Evolutionary conservation across 2,797 vertebrate genomes (phyloP).

Genomic region (Eulemur albifrons): DNA sequence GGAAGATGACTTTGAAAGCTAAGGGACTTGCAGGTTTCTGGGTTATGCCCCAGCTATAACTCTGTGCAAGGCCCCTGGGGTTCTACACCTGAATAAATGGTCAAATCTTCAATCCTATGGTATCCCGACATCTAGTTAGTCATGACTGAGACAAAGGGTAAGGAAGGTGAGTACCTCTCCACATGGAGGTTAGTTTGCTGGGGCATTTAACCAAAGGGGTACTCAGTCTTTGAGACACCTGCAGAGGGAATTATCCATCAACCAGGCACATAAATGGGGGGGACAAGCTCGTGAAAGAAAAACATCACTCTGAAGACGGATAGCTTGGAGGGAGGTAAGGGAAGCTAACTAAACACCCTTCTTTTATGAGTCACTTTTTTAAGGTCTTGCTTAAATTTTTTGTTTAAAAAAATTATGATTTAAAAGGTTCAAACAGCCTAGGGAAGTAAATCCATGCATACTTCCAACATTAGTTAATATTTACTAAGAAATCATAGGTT

Average conservation of each 20-base stretch:
- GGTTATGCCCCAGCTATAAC: background rate
- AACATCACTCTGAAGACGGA: slow-evolving; percentile 26
- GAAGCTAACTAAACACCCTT: slow-evolving; percentile 39
- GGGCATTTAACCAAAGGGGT: background rate
- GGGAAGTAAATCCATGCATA: slow-evolving; percentile 61
- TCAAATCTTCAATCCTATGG: background rate
- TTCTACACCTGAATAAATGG: background rate
- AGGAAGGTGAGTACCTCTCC: background rate
- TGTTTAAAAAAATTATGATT: slow-evolving; percentile 59
- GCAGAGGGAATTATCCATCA: slow-evolving; percentile 8
- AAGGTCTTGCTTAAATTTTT: slow-evolving; percentile 35
- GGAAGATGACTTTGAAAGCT: background rate
- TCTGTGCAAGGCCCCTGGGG: background rate
- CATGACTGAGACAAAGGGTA: background rate
- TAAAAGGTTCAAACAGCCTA: slow-evolving; percentile 65
- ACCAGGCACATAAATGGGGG: background rate
- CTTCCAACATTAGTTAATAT: slow-evolving; percentile 71
- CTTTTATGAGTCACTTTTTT: slow-evolving; percentile 56
- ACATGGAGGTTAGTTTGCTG: background rate
- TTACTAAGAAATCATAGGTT: slow-evolving; percentile 74
- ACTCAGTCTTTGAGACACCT: background rate
- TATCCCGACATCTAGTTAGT: background rate
- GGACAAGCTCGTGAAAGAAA: slow-evolving; percentile 42
- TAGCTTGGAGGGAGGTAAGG: background rate
- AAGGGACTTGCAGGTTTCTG: background rate